Base-by-base conservation (phyloP, 2,888 invertebrate species). In the Cerceris rybyensis region DNA sequence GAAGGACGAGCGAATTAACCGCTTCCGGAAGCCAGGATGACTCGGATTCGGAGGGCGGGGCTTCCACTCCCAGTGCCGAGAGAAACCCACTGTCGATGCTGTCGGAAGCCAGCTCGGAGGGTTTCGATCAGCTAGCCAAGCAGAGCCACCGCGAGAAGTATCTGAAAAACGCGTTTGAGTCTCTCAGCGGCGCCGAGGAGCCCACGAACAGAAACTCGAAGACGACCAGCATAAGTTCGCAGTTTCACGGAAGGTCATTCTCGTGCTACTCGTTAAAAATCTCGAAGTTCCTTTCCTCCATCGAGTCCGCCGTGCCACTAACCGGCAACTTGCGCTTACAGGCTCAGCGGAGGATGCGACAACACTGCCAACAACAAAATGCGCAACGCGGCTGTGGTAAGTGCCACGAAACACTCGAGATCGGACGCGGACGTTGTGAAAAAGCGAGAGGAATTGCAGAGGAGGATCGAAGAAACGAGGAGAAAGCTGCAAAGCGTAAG, bases 401-500 rank as follows among this genome's bases (percentile, higher is more conserved):
- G 94, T 86, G 94, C 94, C 8, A 94, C 94, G 0, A 94, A 93
- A 77, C 93, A 93, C 87, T 93, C 94, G 43, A 93, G 94, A 87
- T 93, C 94, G 17, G 95, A 96, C 90, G 93, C 95, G 0, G 96
- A 96, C 75, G 94, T 95, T 0, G 93, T 94, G 0, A 93, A 95
- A 66, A 94, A 95, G 70, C 92, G 97, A 6, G 96, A 97, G 91
- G 97, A 98, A 89, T 93, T 98, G 80, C 95, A 96, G 88, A 95
- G 97, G 90, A 94, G 97, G 87, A 95, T 97, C 86, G 95, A 96
- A 88, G 97, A 98, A 93, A 97, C 97, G 0, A 95, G 97, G 89
- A 94, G 96, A 83, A 97, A 97, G 92, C 93, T 98, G 79, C 97
- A 98, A 93, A 98, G 96, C 91, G 98, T 98, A 92, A 95, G 96